Base-by-base conservation (phyloP, 2,797 vertebrate genomes). In the Chanos chanos region DNA sequence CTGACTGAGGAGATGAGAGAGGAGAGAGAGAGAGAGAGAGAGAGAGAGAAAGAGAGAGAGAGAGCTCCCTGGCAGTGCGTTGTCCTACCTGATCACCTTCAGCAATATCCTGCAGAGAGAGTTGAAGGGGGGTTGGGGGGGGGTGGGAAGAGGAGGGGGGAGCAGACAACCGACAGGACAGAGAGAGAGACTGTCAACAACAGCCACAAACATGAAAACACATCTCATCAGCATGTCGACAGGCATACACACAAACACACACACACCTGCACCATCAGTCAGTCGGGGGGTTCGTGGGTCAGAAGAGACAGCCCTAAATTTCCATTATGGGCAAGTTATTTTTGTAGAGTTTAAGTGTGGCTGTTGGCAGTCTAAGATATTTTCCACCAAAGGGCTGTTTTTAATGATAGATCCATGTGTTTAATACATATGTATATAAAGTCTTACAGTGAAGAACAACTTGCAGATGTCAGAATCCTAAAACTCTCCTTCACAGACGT, bases 121-220 rank as follows among this genome's bases (percentile, higher is more conserved):
- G 90, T 77, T 81, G 70, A 71, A 77, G 78, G 25, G 48, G 75
- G 50, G 44, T 76, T 80, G 7, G 82, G 81, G 18, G 77, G 79
- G 40, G 37, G 9, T 55, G 71, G 49, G 78, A 80, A 39, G 73
- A 75, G 76, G 74, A 59, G 65, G 50, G 87, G 85, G 85, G 62
- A 86, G 77, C 76, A 85, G 65, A 90, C 75, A 89, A 89, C 90
- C 90, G 87, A 96, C 92, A 94, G 92, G 94, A 97, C 93, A 92
- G 91, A 97, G 92, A 99, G 93, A 98, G 92, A 96, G 92, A 96
- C 93, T 89, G 93, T 98, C 88, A 98, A 96, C 94, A 92, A 91
- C 92, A 91, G 85, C 78, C 60, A 86, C 71, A 72, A 68, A 76
- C 73, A 81, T 75, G 63, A 73, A 68, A 69, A 68, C 49, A 61